These are phyloP conservation scores for Cyprinodon variegatus DNA, from an alignment of 2,113 vertebrate genomes.

Conservation along the genomic window DNA sequence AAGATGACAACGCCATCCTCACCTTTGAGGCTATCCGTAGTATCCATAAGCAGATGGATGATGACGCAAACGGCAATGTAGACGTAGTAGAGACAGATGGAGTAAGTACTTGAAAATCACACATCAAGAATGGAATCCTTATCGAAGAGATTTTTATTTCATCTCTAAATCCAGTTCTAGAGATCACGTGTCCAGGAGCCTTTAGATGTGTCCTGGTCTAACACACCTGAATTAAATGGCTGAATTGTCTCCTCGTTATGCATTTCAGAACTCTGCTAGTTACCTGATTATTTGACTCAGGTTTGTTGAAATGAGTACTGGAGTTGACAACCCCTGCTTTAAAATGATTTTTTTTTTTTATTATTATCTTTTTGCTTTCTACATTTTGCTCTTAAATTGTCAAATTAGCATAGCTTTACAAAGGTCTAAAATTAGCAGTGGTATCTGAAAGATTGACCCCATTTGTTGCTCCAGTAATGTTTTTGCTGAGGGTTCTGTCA, in stretches of 20 bases:
- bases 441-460: constrained; percentile 9
- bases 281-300: no score
- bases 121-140: not conserved
- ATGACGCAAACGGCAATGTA: constrained; percentile 95
- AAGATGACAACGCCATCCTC: constrained; percentile 87
- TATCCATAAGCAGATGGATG: constrained; percentile 98
- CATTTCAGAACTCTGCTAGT: no score
- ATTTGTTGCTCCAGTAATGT: not conserved
- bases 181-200: no score
- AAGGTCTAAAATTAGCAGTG: constrained; percentile 5
- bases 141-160: not conserved
- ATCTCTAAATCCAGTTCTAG: not conserved
- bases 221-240: no score
- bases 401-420: constrained; percentile 10
- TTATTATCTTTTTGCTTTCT: no score
- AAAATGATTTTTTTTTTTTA: no score
- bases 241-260: no score
- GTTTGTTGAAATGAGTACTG: no score
- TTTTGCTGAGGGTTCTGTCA: constrained; percentile 13
- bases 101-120: constrained; percentile 74
- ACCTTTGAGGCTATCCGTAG: constrained; percentile 93
- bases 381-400: constrained; percentile 6
- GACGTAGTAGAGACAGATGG: constrained; percentile 93
- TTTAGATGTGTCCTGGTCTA: no score
- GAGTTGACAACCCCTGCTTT: no score